A percentile compares a stretch with the other conserved stretches of the same genome.
Conservation (phyloP, 2,113 vertebrate species). For the Lethenteron reissneri region DNA sequence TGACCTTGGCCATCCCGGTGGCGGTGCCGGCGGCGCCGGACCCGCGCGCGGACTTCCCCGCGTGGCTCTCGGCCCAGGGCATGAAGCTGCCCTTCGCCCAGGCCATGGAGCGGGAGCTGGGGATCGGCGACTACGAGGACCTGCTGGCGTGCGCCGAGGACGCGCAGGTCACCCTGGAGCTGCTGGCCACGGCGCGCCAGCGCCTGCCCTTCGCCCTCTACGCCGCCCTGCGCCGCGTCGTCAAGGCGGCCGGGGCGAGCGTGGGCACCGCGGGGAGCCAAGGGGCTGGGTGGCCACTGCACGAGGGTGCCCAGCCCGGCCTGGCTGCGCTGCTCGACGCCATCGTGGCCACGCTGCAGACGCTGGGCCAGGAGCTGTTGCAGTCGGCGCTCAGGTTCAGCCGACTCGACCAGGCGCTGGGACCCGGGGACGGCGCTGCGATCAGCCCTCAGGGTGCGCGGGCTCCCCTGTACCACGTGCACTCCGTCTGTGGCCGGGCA, state of each 20-base stretch:
- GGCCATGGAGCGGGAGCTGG: slow-evolving; percentile 1
- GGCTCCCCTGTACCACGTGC: too few relatives aligned
- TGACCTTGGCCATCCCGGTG: too few relatives aligned
- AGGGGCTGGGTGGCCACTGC: too few relatives aligned
- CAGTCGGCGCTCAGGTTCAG: not conserved
- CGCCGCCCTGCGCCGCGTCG: not conserved
- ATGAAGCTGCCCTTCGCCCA: not conserved
- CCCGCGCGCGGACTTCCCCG: not conserved
- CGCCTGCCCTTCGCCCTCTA: slow-evolving; percentile 4
- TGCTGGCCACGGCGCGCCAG: not conserved
- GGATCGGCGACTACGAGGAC: not conserved
- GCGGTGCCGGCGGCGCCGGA: not conserved
- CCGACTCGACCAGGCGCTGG: not conserved
- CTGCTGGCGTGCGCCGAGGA: slow-evolving; percentile 3
- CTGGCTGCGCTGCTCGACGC: not conserved
- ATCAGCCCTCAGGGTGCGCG: not conserved
- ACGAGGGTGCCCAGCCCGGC: not conserved
- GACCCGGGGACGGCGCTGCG: not conserved
- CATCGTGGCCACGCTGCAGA: slow-evolving; percentile 2
- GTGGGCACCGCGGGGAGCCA: too few relatives aligned
- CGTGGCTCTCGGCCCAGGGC: not conserved
- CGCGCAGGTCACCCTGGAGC: not conserved
- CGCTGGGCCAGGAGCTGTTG: not conserved
- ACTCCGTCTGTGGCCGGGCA: too few relatives aligned
- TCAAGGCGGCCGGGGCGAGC: not conserved